These are phyloP conservation scores for Eumaeus atala DNA, from an alignment of 1,140 invertebrate genomes.

Conservation along the genomic window DNA sequence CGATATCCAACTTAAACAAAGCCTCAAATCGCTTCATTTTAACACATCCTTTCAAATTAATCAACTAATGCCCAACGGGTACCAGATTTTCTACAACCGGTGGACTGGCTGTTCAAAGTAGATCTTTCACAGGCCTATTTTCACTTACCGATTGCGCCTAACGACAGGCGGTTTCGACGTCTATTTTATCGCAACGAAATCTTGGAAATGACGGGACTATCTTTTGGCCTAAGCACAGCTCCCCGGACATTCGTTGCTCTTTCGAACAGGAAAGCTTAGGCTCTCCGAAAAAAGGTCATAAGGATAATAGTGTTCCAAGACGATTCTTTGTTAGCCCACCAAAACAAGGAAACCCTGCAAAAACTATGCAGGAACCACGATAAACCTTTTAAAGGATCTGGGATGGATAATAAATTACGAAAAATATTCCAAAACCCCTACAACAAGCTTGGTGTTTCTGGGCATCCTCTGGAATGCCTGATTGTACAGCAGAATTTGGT, in stretches of 20 bases:
- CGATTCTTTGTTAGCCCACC: background rate
- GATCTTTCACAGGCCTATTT: constrained; percentile 6
- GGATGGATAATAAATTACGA: constrained; percentile 21
- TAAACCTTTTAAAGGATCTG: too few relatives aligned
- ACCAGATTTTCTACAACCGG: constrained; percentile 8
- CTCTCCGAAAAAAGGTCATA: background rate
- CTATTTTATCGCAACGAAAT: background rate
- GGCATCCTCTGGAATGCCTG: constrained; percentile 30
- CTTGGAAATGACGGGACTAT: constrained; percentile 10
- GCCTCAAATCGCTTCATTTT: background rate
- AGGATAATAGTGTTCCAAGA: constrained; percentile 3
- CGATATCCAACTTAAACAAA: constrained; percentile 9
- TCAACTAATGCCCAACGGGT: constrained; percentile 6
- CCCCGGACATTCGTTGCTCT: background rate
- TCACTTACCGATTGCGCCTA: background rate
- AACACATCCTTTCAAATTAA: constrained; percentile 6
- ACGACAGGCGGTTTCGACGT: constrained; percentile 2
- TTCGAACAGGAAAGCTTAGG: constrained; percentile 1
- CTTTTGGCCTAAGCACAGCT: constrained; percentile 1
- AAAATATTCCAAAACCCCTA: constrained; percentile 7
- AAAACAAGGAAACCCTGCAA: background rate
- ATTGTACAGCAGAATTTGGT: constrained; percentile 30
- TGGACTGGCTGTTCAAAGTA: constrained; percentile 13
- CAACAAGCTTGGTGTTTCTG: constrained; percentile 22
- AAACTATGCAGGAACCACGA: background rate